Base-by-base conservation (phyloP, 2,797 vertebrate species). In the Antennarius maculatus region DNA sequence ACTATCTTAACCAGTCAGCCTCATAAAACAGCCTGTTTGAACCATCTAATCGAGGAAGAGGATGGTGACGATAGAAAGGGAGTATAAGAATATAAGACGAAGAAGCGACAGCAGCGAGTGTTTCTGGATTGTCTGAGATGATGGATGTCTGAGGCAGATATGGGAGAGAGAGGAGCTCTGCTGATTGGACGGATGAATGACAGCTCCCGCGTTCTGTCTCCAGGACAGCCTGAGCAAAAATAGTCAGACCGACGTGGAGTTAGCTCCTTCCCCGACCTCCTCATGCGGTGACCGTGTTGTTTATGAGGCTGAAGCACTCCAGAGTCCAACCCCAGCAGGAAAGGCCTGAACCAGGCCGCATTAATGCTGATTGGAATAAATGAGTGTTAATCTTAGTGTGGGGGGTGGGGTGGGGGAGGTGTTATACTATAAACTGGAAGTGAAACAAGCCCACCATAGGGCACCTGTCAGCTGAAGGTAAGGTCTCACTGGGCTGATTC, bases 121-220 rank as follows among this genome's bases (percentile, higher is more conserved):
- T 79, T 74, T 76, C 76, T 79, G 78, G 79, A 72, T 77, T 63
- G 63, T 85, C 79, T 61, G 74, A 60, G 66, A 63, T 74, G 72
- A 86, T 82, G 77, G 80, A 61, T 73, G 61, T 85, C 75, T 76
- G 68, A 79, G 75, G 62, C 61, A 69, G 66, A 77, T 76, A 65
- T 8, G 10, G 54, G 16, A 72, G 53, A 76, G 64, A 76, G 51
- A 23, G 23, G 66, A 79, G 76, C 70, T 64, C 59, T 17, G 43
- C 17, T 63, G 66, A 79, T 71, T 62, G 71, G 56, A 34, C 77
- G 12, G 45, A 61, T 61, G 79, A 79, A 62, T 80, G 86, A 83
- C 83, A 80, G 74, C 77, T 60, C 55, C 29, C n/a, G 46, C 55
- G 34, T 76, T 64, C 52, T 42, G 23, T 45, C 64, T 46, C 50